phyloP scores from a whole-genome alignment of 2,888 invertebrate species.

The Brachyptera putata region DNA sequence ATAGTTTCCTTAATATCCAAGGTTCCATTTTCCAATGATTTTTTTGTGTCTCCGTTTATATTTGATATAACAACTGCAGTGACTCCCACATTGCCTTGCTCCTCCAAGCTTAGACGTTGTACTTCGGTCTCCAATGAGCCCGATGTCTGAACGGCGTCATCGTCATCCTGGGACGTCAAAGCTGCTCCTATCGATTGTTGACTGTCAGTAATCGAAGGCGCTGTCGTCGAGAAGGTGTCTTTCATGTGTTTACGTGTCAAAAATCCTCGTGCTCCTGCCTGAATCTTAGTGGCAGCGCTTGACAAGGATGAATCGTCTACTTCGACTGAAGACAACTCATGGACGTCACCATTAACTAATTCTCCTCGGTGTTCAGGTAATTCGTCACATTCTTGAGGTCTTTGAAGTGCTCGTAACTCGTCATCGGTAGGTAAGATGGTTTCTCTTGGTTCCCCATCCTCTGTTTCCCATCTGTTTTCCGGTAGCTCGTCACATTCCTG shows the following conservation, averaged over 20 bases:
- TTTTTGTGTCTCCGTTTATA: not conserved
- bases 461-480: not conserved
- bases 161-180: conserved; percentile 23
- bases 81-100: conserved; percentile 11
- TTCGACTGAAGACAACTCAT: conserved; percentile 18
- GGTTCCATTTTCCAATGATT: not conserved
- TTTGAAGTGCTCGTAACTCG: conserved; percentile 29
- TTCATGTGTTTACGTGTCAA: conserved; percentile 33
- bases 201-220: conserved; percentile 27
- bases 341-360: not conserved
- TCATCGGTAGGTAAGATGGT: conserved; percentile 21
- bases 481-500: conserved; percentile 32
- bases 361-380: conserved; percentile 18
- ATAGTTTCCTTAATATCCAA: not conserved
- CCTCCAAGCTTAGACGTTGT: conserved; percentile 24
- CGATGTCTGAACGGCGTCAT: conserved; percentile 28
- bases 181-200: conserved; percentile 22
- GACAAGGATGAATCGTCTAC: conserved; percentile 30
- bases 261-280: conserved; percentile 37
- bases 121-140: conserved; percentile 30
- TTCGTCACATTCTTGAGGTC: conserved; percentile 33
- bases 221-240: conserved; percentile 25
- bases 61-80: not conserved
- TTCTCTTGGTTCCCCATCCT: not conserved
- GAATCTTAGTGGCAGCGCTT: conserved; percentile 37